These are phyloP conservation scores for Trissolcus japonicus DNA, from an alignment of 2,888 invertebrate genomes.

Conservation along the genomic window DNA sequence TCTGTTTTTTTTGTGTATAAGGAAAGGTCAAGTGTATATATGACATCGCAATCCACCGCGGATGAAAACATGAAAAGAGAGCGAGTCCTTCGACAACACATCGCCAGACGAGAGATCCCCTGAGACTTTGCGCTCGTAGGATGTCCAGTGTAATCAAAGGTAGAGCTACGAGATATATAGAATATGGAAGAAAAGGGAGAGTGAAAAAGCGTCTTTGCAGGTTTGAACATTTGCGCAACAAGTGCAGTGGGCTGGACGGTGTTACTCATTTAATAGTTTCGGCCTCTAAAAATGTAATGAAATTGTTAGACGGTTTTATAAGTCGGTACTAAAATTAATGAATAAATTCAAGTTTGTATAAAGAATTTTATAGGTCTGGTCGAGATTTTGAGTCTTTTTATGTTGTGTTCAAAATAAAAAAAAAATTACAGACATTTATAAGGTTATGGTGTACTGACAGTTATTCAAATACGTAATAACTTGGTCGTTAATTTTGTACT, in stretches of 20 bases:
- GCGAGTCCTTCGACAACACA: slow-evolving; percentile 3
- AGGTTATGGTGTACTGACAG: background rate
- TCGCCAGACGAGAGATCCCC: slow-evolving; percentile 61
- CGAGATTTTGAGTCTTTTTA: too few species aligned
- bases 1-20: slow-evolving; percentile 48
- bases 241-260: slow-evolving; percentile 57
- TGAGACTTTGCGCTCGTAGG: slow-evolving; percentile 58
- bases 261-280: slow-evolving; percentile 20
- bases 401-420: too few species aligned
- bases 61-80: slow-evolving; percentile 2
- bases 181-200: slow-evolving; percentile 21
- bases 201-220: slow-evolving; percentile 34
- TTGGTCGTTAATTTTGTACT: background rate
- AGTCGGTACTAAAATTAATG: too few species aligned
- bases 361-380: too few species aligned
- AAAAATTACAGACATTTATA: background rate
- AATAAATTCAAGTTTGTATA: too few species aligned
- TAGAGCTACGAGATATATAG: slow-evolving; percentile 24
- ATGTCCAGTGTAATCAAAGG: slow-evolving; percentile 63
- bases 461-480: slow-evolving; percentile 1
- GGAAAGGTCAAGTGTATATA: slow-evolving; percentile 55
- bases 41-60: slow-evolving; percentile 44
- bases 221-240: slow-evolving; percentile 61
- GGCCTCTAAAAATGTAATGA: slow-evolving; percentile 6
- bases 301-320: too few species aligned